Percentiles rank a stretch among this genome's conserved stretches.
Conservation (phyloP, 2,113 vertebrate genomes). For the Tragelaphus strepsiceros region DNA sequence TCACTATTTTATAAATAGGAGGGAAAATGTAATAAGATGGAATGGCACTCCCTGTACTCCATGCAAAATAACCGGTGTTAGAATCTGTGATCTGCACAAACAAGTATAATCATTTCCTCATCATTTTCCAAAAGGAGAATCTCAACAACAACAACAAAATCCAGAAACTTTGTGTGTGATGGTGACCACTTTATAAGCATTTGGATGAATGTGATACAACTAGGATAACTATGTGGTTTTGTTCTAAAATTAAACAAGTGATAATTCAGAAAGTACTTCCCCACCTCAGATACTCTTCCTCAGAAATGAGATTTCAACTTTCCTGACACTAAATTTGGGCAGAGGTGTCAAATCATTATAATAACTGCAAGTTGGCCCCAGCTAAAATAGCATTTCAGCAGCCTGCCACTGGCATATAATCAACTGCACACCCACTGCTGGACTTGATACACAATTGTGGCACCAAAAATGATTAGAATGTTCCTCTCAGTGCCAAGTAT, state of each 20-base stretch:
- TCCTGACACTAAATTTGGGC: constrained; percentile 60
- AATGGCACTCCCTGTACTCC: not conserved
- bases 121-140: not conserved
- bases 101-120: not conserved
- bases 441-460: constrained; percentile 50
- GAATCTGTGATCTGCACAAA: not conserved
- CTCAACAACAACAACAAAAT: not conserved
- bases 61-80: not conserved
- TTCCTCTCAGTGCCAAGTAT: constrained; percentile 52
- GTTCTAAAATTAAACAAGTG: constrained; percentile 44
- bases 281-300: constrained; percentile 33
- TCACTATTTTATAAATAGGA: not conserved
- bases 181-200: not conserved
- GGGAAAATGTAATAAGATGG: constrained; percentile 14
- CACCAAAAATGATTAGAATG: constrained; percentile 52
- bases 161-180: not conserved
- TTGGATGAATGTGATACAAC: constrained; percentile 24
- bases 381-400: constrained; percentile 61
- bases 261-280: constrained; percentile 25
- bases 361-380: constrained; percentile 58
- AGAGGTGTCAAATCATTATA: constrained; percentile 63
- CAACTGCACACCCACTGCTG: constrained; percentile 63
- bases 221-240: constrained; percentile 8
- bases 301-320: constrained; percentile 64
- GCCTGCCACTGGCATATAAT: constrained; percentile 52